These are phyloP conservation scores for Chloroclystis v-ata DNA, from an alignment of 2,888 invertebrate species.

Conservation along the genomic window DNA sequence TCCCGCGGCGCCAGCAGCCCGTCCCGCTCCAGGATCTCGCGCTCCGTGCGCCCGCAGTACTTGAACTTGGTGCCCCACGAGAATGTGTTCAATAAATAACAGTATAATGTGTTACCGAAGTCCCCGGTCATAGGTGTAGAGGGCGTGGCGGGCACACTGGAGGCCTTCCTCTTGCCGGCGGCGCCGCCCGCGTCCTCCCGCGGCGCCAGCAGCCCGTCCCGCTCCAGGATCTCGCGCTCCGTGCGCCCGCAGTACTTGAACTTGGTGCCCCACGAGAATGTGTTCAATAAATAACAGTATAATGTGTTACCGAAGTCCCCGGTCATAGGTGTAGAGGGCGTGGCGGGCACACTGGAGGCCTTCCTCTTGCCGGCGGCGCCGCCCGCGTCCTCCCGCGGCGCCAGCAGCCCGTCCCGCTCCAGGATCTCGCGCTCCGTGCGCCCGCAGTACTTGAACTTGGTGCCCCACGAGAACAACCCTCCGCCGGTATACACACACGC, in stretches of 20 bases:
- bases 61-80: neutral
- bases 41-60: too few species aligned
- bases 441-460: constrained; percentile 95
- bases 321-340: constrained; percentile 89
- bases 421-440: constrained; percentile 94
- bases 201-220: too few species aligned
- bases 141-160: too few species aligned
- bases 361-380: constrained; percentile 80
- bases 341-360: constrained; percentile 92
- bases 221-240: too few species aligned
- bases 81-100: neutral
- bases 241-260: too few species aligned
- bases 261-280: neutral
- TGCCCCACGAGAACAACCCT: constrained; percentile 95
- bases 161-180: too few species aligned
- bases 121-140: too few species aligned
- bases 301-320: constrained; percentile 79
- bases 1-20: too few species aligned
- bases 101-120: too few species aligned
- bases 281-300: neutral
- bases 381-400: constrained; percentile 56
- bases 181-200: too few species aligned
- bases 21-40: too few species aligned
- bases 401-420: constrained; percentile 83
- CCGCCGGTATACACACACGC: constrained; percentile 93